These are phyloP conservation scores for Strix uralensis DNA, from an alignment of 2,113 vertebrate genomes.

Conservation along the genomic window DNA sequence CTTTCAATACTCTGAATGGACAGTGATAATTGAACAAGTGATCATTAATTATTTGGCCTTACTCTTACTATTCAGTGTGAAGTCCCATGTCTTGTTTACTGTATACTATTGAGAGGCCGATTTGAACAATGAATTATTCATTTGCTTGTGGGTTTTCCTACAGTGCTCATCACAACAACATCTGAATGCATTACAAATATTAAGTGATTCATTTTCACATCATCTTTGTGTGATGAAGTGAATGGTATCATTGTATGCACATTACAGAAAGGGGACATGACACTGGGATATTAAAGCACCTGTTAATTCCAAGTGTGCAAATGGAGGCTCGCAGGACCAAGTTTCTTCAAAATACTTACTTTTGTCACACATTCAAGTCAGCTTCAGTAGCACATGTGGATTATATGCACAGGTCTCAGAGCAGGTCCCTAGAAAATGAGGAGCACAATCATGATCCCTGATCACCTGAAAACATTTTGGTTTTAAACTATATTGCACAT, in stretches of 20 bases:
- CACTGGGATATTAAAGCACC: background rate
- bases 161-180: slow-evolving; percentile 37
- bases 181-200: slow-evolving; percentile 17
- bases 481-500: background rate
- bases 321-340: background rate
- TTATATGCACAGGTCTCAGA: background rate
- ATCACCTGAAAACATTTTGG: background rate
- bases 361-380: background rate
- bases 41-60: background rate
- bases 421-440: background rate
- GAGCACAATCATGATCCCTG: background rate
- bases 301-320: background rate
- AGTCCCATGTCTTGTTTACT: slow-evolving; percentile 10
- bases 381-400: background rate
- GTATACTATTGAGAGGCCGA: background rate
- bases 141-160: slow-evolving; percentile 22
- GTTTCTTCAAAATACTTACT: background rate
- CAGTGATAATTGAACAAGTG: background rate
- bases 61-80: background rate
- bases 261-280: background rate
- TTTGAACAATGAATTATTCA: slow-evolving; percentile 53
- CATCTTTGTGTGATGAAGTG: slow-evolving; percentile 15
- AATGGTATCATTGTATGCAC: slow-evolving; percentile 26
- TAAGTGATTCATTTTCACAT: slow-evolving; percentile 34
- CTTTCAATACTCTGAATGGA: background rate